Percentiles rank a stretch among this genome's conserved stretches.
These are phyloP conservation scores for Neoscelio sp. DNA, from an alignment of 2,888 invertebrate genomes.

Conservation along the genomic window DNA sequence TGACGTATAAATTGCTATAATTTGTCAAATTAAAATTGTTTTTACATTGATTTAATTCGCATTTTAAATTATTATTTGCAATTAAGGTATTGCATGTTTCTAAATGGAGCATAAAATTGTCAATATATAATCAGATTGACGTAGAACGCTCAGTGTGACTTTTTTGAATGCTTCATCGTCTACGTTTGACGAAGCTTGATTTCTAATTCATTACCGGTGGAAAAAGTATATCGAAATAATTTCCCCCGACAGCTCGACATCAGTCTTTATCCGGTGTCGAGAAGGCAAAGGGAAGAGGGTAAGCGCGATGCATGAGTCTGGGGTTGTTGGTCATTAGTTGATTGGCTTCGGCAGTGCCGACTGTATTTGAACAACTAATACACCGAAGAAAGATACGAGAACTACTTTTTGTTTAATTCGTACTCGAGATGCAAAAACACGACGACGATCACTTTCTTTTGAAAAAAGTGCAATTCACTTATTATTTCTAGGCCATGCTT, in stretches of 20 bases:
- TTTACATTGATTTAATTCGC: too few species aligned
- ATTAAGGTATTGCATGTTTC: too few species aligned
- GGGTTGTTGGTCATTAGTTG: slow-evolving; percentile 71
- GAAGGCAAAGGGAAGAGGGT: slow-evolving; percentile 32
- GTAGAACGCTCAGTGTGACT: too few species aligned
- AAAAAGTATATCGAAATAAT: slow-evolving; percentile 66
- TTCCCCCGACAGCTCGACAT: slow-evolving; percentile 69
- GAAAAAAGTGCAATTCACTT: not conserved
- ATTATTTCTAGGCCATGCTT: not conserved
- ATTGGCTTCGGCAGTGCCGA: slow-evolving; percentile 67
- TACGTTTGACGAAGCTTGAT: slow-evolving; percentile 43
- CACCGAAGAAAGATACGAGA: slow-evolving; percentile 3
- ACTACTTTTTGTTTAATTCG: slow-evolving; percentile 8
- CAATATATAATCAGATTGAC: too few species aligned
- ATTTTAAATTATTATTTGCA: too few species aligned
- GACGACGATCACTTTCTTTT: not conserved
- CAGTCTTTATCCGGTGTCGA: slow-evolving; percentile 45
- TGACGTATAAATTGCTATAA: too few species aligned
- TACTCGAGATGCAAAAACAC: slow-evolving; percentile 6
- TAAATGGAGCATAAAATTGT: too few species aligned
- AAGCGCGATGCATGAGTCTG: slow-evolving; percentile 28
- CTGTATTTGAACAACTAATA: slow-evolving; percentile 60
- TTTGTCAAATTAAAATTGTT: too few species aligned
- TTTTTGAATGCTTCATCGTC: not conserved
- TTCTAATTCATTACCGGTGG: slow-evolving; percentile 69